Base-by-base conservation (phyloP, 2,888 invertebrate species). In the Pinctada fucata region DNA sequence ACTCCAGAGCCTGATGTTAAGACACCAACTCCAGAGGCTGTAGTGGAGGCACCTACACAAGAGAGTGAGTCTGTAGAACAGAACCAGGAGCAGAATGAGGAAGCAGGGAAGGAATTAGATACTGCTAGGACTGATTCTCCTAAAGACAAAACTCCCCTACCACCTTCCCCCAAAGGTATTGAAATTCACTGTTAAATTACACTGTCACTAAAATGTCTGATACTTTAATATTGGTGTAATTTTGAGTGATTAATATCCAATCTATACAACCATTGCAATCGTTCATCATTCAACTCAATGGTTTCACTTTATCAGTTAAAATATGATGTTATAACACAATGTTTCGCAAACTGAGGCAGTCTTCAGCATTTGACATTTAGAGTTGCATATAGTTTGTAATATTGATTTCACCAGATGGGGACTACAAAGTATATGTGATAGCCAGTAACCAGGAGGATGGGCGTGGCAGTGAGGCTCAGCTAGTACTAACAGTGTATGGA, bases 401-500 rank as follows among this genome's bases (percentile, higher is more conserved):
- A n/a, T n/a, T n/a, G n/a, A n/a, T n/a, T n/a, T n/a, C n/a, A n/a
- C n/a, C 79, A 89, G 89, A 81, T 67, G 88, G 86, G 64, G 87
- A 89, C 75, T 91, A 90, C 87, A 84, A 81, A 73, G 87, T 90
- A 10, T 72, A 75, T 45, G 81, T 90, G 10, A 86, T 80, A 72
- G 91, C 91, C 0, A 82, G 82, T 68, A 79, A 73, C 49, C 58
- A 52, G 10, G 85, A 86, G 6, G 75, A 82, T 5, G 86, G 87
- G 71, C 85, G 88, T 76, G 89, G 89, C 2, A 91, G 91, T 49
- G 89, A 90, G 78, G 88, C 90, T 31, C 87, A 88, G 79, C 91
- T 91, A 13, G 86, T 82, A 5, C 74, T 91, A 70, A 91, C 91
- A 6, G 89, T 91, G 47, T 90, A 89, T 82, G 91, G 91, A 8